Conservation (phyloP, 2,113 vertebrate species). For the Irena cyanogastra region DNA sequence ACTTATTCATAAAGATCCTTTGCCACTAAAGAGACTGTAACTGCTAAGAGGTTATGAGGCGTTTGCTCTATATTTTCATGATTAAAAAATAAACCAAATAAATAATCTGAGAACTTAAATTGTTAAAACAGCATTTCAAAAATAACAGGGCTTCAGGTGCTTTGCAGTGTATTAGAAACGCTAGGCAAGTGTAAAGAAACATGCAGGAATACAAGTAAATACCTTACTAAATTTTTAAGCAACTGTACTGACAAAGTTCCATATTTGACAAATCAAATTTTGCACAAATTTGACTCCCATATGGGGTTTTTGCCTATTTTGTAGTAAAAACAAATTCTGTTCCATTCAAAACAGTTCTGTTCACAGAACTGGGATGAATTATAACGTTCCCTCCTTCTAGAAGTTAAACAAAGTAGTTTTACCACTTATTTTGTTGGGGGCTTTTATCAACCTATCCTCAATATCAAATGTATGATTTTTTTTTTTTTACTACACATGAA, state of each 20-base stretch:
- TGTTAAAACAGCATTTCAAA: neutral
- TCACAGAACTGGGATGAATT: neutral
- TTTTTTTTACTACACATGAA: neutral
- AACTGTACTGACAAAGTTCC: neutral
- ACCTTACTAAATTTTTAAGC: neutral
- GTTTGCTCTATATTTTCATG: neutral
- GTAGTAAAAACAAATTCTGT: too few species aligned
- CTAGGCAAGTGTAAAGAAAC: neutral
- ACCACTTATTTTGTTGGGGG: neutral
- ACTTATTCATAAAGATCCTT: neutral
- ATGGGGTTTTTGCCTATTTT: neutral
- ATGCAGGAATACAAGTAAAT: neutral
- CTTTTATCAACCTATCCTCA: neutral
- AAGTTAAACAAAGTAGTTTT: neutral
- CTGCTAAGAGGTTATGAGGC: neutral
- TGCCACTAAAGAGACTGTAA: neutral
- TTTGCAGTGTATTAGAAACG: neutral
- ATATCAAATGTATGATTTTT: neutral
- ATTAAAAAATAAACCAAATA: neutral
- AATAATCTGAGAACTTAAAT: neutral
- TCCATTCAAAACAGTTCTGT: neutral
- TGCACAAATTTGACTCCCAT: neutral
- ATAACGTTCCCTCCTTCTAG: neutral
- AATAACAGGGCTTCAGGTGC: neutral
- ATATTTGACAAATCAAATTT: neutral